phyloP scores from a whole-genome alignment of 1,140 invertebrate genomes.

The Leguminivora glycinivorella region DNA sequence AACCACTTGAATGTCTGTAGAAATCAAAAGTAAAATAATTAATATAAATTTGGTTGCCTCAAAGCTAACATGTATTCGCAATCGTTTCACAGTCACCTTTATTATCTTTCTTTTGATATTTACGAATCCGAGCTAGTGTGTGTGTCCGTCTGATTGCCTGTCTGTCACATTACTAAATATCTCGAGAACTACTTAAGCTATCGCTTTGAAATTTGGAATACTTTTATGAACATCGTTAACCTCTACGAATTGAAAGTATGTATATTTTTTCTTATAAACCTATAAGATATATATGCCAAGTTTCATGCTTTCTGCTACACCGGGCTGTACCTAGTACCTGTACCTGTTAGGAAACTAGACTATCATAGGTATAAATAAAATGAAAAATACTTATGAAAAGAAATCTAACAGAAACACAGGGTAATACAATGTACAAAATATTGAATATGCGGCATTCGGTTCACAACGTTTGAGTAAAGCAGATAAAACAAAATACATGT shows the following conservation, averaged over 20 bases:
- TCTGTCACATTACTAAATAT: too few relatives aligned
- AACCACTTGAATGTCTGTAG: neutral
- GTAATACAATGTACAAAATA: conserved; percentile 1
- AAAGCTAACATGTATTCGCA: neutral
- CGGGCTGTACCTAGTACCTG: too few relatives aligned
- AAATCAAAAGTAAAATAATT: neutral
- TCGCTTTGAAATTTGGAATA: too few relatives aligned
- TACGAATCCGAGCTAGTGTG: neutral
- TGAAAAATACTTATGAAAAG: too few relatives aligned
- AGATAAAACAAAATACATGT: conserved; percentile 3
- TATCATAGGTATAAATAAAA: neutral
- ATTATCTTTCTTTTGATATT: neutral
- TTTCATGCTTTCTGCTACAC: too few relatives aligned
- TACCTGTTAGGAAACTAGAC: too few relatives aligned
- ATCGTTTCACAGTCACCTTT: neutral
- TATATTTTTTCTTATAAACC: too few relatives aligned
- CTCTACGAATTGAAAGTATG: too few relatives aligned
- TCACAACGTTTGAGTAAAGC: conserved; percentile 7
- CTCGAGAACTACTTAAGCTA: too few relatives aligned
- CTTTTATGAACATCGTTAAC: too few relatives aligned
- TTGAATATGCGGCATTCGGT: neutral
- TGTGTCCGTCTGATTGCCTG: too few relatives aligned
- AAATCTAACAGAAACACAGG: neutral
- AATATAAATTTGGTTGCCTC: neutral
- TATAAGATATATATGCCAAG: too few relatives aligned